A percentile compares a stretch with the other conserved stretches of the same genome.
Conservation (phyloP, 1,140 invertebrate species). For the Zaprionus taronus region DNA sequence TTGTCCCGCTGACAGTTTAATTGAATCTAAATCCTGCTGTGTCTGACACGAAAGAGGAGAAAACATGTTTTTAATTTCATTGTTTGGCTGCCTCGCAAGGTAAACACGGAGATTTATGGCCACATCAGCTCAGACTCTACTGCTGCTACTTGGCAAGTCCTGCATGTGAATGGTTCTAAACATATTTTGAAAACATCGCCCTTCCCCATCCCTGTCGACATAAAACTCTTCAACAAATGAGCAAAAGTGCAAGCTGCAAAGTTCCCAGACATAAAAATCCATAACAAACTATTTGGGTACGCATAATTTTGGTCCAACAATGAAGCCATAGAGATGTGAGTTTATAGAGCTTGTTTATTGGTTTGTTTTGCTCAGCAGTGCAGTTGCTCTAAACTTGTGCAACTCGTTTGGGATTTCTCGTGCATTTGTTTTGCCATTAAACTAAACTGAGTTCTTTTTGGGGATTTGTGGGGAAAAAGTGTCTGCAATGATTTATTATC, state of each 20-base stretch:
- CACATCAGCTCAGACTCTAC: not conserved
- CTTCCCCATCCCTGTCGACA: not conserved
- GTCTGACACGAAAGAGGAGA: conserved; percentile 36
- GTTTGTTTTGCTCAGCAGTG: conserved; percentile 17
- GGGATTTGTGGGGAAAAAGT: conserved; percentile 21
- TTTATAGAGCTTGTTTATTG: conserved; percentile 31
- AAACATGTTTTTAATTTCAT: conserved; percentile 57
- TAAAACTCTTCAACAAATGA: conserved; percentile 53
- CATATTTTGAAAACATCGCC: conserved; percentile 11
- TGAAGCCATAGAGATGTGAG: conserved; percentile 30
- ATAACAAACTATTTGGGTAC: conserved; percentile 38
- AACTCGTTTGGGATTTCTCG: not conserved
- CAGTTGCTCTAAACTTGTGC: not conserved
- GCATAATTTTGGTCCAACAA: conserved; percentile 43
- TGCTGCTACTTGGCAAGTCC: not conserved
- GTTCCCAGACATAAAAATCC: conserved; percentile 57
- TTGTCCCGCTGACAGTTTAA: conserved; percentile 56
- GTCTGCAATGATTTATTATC: conserved; percentile 63
- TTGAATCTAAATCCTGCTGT: conserved; percentile 55
- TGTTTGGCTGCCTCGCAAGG: conserved; percentile 38
- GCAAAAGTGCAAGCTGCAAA: conserved; percentile 55
- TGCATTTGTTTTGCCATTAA: not conserved
- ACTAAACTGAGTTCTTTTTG: conserved; percentile 22
- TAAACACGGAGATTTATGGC: conserved; percentile 48
- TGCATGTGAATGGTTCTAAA: conserved; percentile 14